These are phyloP conservation scores for Pristionchus fissidentatus DNA, from an alignment of 2,888 invertebrate species.

Conservation along the genomic window DNA sequence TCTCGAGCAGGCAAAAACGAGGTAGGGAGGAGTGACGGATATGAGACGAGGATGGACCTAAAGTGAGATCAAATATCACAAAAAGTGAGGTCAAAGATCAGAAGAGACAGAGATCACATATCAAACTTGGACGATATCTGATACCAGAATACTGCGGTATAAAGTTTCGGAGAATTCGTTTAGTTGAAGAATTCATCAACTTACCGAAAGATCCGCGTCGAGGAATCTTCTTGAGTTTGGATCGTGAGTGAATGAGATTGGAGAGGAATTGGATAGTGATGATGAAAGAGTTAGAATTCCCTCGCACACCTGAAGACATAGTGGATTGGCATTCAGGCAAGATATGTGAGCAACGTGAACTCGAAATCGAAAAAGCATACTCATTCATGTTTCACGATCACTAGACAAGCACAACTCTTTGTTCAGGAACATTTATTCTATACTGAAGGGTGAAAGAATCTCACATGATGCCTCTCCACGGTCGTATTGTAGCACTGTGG, in stretches of 20 bases:
- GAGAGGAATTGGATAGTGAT: slow-evolving; percentile 1
- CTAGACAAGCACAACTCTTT: too few relatives aligned
- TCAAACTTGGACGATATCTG: too few relatives aligned
- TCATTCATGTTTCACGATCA: too few relatives aligned
- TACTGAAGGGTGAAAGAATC: not conserved
- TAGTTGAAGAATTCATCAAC: not conserved
- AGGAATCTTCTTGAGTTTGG: slow-evolving; percentile 43
- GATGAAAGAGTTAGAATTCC: not conserved
- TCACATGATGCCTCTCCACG: slow-evolving; percentile 69
- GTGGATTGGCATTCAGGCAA: not conserved
- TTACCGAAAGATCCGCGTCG: slow-evolving; percentile 47
- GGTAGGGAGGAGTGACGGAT: slow-evolving; percentile 62
- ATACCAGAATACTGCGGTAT: too few relatives aligned
- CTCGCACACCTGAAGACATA: slow-evolving; percentile 34
- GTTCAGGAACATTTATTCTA: too few relatives aligned
- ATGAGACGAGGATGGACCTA: slow-evolving; percentile 66
- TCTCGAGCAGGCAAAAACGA: slow-evolving; percentile 71
- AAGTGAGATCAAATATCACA: slow-evolving; percentile 19
- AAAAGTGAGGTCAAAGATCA: not conserved
- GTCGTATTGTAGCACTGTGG: slow-evolving; percentile 72
- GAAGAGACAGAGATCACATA: too few relatives aligned
- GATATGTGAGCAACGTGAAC: too few relatives aligned
- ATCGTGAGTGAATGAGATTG: slow-evolving; percentile 48
- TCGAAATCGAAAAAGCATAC: too few relatives aligned
- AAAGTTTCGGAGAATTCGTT: too few relatives aligned